These are phyloP conservation scores for Apeltes quadracus DNA, from an alignment of 2,113 vertebrate genomes.

Conservation along the genomic window DNA sequence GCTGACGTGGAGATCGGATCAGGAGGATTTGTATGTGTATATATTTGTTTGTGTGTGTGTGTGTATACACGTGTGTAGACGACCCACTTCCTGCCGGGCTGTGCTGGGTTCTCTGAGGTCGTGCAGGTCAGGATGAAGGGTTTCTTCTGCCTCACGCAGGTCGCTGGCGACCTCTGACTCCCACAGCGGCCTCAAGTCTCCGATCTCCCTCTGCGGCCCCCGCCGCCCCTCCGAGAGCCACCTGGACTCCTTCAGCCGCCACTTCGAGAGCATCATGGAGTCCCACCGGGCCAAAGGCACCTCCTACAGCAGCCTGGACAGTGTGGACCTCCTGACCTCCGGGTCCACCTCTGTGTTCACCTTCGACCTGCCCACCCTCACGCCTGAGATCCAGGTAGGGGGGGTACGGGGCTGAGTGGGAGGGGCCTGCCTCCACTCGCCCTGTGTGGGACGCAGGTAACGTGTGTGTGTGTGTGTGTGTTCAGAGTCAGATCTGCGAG, in stretches of 20 bases:
- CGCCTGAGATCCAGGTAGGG: constrained; percentile 85
- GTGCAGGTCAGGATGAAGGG: too few species aligned
- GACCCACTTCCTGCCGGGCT: too few species aligned
- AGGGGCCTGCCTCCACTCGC: not conserved
- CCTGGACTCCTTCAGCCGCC: constrained; percentile 95
- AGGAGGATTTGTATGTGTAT: too few species aligned
- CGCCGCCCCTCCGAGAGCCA: constrained; percentile 86
- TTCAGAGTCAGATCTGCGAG: constrained; percentile 83
- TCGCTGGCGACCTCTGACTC: constrained; percentile 30
- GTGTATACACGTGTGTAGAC: too few species aligned
- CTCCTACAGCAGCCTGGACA: constrained; percentile 96
- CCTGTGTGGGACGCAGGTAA: not conserved
- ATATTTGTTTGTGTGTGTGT: too few species aligned
- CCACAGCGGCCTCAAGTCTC: constrained; percentile 83
- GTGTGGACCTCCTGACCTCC: constrained; percentile 89
- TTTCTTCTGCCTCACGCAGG: constrained; percentile 34
- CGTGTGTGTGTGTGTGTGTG: not conserved
- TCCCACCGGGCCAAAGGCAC: constrained; percentile 96
- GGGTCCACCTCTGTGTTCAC: constrained; percentile 87
- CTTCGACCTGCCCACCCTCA: constrained; percentile 90
- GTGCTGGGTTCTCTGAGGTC: too few species aligned
- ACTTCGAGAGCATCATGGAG: constrained; percentile 97
- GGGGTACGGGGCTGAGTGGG: too few species aligned
- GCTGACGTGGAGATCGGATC: too few species aligned
- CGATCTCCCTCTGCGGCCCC: constrained; percentile 84